Conservation (phyloP, 2,888 invertebrate genomes). For the Dynastes tityus region DNA sequence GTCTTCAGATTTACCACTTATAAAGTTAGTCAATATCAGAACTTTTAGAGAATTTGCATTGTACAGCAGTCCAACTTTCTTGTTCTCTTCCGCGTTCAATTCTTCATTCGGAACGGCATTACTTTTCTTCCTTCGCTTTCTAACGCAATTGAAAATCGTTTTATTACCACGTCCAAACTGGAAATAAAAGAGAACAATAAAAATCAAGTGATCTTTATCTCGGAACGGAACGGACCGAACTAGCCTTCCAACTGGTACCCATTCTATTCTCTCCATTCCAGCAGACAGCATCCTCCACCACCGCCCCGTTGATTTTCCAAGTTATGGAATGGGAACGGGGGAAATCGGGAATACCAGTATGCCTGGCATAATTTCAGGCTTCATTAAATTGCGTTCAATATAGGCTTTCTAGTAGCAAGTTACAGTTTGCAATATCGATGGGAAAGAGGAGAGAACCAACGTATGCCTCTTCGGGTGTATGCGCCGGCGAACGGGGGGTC, state of each 20-base stretch:
- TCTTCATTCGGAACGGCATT: neutral
- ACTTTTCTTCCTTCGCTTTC: neutral
- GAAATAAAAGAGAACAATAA: conserved; percentile 13
- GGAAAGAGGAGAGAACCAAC: neutral
- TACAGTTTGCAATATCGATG: conserved; percentile 1
- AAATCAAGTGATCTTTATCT: neutral
- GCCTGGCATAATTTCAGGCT: conserved; percentile 25
- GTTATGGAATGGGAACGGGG: neutral
- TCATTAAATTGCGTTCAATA: conserved; percentile 26
- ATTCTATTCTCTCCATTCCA: neutral
- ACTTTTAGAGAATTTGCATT: no score
- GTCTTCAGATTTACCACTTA: no score
- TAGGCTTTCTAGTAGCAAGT: conserved; percentile 4
- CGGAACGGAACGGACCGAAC: neutral
- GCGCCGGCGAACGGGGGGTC: no score
- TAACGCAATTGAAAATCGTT: neutral
- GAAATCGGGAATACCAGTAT: conserved; percentile 15
- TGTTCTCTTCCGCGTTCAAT: no score
- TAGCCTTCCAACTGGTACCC: neutral
- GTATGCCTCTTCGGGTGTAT: no score
- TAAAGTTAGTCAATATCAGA: no score
- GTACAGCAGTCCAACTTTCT: no score
- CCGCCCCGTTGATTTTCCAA: no score
- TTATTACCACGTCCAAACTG: neutral
- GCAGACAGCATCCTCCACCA: no score